These are phyloP conservation scores for Phataginus tricuspis DNA, from an alignment of 2,797 vertebrate species.

Conservation along the genomic window DNA sequence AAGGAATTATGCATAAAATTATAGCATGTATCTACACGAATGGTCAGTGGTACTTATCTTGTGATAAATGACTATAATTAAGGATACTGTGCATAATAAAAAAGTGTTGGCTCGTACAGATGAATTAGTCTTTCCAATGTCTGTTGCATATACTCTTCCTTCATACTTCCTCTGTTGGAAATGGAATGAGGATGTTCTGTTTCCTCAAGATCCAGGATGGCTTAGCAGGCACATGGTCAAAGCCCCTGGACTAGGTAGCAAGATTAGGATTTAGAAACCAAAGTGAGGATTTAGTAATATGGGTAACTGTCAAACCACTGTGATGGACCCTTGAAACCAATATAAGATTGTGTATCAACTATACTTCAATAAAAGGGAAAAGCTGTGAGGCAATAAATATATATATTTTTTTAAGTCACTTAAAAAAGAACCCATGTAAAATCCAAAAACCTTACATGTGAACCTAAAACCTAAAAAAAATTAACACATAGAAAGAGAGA, in stretches of 20 bases:
- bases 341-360: too few species aligned
- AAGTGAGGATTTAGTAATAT: too few species aligned
- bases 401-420: too few species aligned
- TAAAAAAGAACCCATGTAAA: too few species aligned
- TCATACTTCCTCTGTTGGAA: not conserved
- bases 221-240: not conserved
- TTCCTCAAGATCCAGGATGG: not conserved
- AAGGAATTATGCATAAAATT: not conserved
- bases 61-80: constrained; percentile 24
- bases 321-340: too few species aligned
- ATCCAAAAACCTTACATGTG: too few species aligned
- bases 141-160: not conserved
- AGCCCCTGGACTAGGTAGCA: not conserved
- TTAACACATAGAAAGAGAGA: not conserved
- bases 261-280: not conserved
- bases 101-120: not conserved
- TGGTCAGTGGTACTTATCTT: not conserved
- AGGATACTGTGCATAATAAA: constrained; percentile 1
- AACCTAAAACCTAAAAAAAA: not conserved
- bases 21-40: not conserved
- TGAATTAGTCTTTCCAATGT: not conserved
- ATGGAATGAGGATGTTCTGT: not conserved
- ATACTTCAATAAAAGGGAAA: too few species aligned
- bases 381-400: too few species aligned
- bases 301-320: too few species aligned